Evolutionary conservation across 1,140 invertebrate genomes (phyloP), one percentile per base, ranked within the genome.

Genomic region (Zaprionus capensis): DNA sequence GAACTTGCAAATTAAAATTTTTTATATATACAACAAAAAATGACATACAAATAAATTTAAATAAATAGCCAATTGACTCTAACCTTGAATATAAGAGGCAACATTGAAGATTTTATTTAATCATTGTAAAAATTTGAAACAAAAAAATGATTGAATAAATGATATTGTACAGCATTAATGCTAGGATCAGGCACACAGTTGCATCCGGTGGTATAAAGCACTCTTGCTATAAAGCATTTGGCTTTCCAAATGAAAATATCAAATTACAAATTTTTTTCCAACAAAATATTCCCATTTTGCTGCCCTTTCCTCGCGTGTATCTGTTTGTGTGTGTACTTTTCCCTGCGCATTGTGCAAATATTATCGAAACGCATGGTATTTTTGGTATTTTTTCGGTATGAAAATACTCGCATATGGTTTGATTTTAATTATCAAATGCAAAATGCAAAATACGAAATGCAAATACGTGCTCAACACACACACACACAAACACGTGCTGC

Each of bases 401-500:
- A 26, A 63, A 71, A 71, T 55, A 65, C 51, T 31, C 9, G 22
- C 34, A 44, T 61, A 38, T 58, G 24, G 34, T 61, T 68, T 31
- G 26, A 71, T 41, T 75, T 76, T 75, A 86, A 86, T 83, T 86
- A 80, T 64, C 61, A 76, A 59, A 82, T 80, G 66, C 62, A 59
- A 57, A 78, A 69, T 69, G 26, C 55, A 78, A 76, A 76, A 82
- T 67, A 22, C 17, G n/a, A 71, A 66, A 59, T 71, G 78, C 51
- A 80, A 80, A 68, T 71, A 28, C 56, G 34, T 49, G 66, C 17
- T 4, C 17, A 14, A n/a, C 15, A n/a, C 15, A 15, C 38, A 41
- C 38, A 49, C 67, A 58, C 72, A 76, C 34, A 68, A 46, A 57
- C 75, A 31, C 38, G 22, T n/a, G 44, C n/a, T 20, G 11, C 36